Percentiles rank a stretch among this genome's conserved stretches.
These are phyloP conservation scores for Craseonycteris thonglongyai DNA, from an alignment of 2,113 vertebrate genomes.

Conservation along the genomic window DNA sequence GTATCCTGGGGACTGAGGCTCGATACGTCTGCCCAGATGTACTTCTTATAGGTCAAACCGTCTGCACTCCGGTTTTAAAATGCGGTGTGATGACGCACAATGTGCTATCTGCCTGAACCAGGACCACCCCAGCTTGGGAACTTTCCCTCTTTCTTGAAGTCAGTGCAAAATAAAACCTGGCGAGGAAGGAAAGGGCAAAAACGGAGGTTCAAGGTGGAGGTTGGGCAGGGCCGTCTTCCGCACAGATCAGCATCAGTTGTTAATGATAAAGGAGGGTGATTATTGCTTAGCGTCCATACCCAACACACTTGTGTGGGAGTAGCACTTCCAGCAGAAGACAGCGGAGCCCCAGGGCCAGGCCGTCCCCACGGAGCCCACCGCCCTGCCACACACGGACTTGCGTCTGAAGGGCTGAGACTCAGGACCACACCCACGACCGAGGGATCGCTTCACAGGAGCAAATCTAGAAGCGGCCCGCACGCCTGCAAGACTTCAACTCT, in stretches of 20 bases:
- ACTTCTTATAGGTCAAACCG: background rate
- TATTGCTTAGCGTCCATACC: no score
- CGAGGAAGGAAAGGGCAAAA: no score
- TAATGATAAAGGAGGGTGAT: background rate
- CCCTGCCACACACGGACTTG: background rate
- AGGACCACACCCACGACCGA: background rate
- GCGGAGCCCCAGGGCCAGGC: no score
- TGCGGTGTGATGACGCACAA: background rate
- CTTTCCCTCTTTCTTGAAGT: background rate
- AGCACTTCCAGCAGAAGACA: background rate
- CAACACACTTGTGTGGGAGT: fast-evolving
- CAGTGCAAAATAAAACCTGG: no score
- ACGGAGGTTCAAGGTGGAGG: fast-evolving
- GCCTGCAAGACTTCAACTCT: background rate
- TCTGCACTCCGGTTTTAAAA: background rate
- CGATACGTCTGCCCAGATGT: background rate
- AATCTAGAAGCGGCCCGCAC: background rate
- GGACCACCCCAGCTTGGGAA: background rate
- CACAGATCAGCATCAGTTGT: fast-evolving
- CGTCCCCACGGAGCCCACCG: background rate
- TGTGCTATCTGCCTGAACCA: background rate
- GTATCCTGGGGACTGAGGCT: background rate
- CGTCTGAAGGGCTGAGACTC: background rate
- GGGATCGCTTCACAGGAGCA: background rate
- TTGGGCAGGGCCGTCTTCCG: fast-evolving